Evolutionary conservation across 2,113 vertebrate species (phyloP), one percentile per base, ranked within the genome.

Genomic region (Salvelinus sp.): DNA sequence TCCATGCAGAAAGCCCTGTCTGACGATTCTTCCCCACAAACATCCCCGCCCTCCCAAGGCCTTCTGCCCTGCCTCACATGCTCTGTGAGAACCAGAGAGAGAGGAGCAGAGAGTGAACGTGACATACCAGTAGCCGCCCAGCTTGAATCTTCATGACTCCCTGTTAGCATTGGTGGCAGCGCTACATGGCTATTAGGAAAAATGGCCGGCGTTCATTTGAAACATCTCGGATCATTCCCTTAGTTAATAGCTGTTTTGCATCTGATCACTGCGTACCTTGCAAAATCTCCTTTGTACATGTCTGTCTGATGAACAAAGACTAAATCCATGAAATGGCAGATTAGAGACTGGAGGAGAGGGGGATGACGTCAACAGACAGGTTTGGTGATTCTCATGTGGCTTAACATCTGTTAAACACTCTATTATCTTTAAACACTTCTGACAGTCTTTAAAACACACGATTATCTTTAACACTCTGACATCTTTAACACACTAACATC

Each of bases 311-410:
- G 9, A 44, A 44, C 38, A 2, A 44, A 33, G 33, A 6, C 33
- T 33, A 33, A 44, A 44, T 44, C 38, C 38, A 44, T 44, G 38
- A 44, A 44, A 44, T 44, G 38, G 7, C 38, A 44, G 38, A 2
- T 2, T 44, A 44, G 9, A 44, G 38, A 44, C 38, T 44, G 38
- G 38, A 44, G 38, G n/a, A 44, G 38, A 44, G 38, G 73, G 22
- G 54, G 83, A 70, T 78, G 76, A 80, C n/a, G 79, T 72, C 84
- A 88, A 85, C 76, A 78, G 71, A 75, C 83, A 72, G 72, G 12
- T 2, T 50, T 67, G 44, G 69, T 65, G 77, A 71, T 82, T 82
- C 74, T 71, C 79, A 78, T 3, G 22, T 20, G 6, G 18, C 70
- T 38, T 73, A 70, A 76, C 70, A 69, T 68, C 74, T 73, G n/a